Base-by-base conservation (phyloP, 2,888 invertebrate genomes). In the Coleophora flavipennella region DNA sequence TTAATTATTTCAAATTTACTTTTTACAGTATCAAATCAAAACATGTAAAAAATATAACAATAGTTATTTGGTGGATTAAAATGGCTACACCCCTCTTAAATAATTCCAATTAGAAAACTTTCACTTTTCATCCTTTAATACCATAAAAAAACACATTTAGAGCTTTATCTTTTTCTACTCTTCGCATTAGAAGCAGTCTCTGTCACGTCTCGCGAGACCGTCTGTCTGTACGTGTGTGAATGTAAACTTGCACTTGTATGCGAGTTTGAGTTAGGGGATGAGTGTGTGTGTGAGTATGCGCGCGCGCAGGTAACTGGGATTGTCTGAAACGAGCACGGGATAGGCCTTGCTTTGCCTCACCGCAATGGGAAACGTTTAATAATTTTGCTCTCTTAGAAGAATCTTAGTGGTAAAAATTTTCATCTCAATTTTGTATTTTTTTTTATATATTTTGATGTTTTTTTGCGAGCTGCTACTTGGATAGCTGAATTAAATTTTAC, bases 281-380 rank as follows among this genome's bases (percentile, higher is more conserved):
- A 20, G 20, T 20, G 6, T 20, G 6, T 20, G 6, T 20, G 20
- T 20, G 6, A 20, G 43, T 20, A 54, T 41, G 63, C 60, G 72
- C 68, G 47, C 44, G 67, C 79, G 78, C 80, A 81, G 81, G 81
- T 81, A 83, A 77, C 74, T 64, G 72, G 80, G 79, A 77, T 35
- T 75, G 76, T 67, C 67, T 68, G 68, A 20, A 20, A 3, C 20
- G 63, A 55, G 55, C 57, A 53, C 64, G 65, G 63, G 51, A 68
- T 67, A 69, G 62, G 62, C 58, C 45, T 61, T 56, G 62, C 61
- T 20, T 20, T 20, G 20, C 55, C 73, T 76, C 59, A 61, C 55
- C 70, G 75, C 59, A 59, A 49, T 45, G 53, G 57, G 57, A 51
- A 63, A 58, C 60, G 54, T 56, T 60, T 72, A 67, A 70, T 67